phyloP scores from a whole-genome alignment of 2,113 vertebrate species.

The Gopherus evgoodei region DNA sequence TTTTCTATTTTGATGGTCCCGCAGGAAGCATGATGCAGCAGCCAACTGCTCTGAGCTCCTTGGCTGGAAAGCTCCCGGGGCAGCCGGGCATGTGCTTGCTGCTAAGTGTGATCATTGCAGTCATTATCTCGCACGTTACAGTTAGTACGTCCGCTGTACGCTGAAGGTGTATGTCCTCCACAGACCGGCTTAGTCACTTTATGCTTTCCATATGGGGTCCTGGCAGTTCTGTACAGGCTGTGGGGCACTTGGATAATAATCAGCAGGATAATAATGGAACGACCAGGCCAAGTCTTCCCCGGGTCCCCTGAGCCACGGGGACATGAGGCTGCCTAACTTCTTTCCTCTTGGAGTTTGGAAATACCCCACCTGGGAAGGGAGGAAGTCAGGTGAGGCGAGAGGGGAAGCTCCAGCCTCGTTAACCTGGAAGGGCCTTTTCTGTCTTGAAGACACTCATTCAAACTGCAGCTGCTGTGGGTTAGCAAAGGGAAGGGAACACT shows the following conservation, averaged over 20 bases:
- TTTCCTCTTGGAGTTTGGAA: not conserved
- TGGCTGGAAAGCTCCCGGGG: not conserved
- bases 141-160: slow-evolving; percentile 2
- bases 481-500: not conserved
- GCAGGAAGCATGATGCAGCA: not conserved
- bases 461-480: not conserved
- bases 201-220: slow-evolving; percentile 4
- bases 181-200: not conserved
- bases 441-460: not conserved
- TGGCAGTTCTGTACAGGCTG: not conserved
- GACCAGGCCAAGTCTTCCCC: not conserved
- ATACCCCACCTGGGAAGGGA: not conserved
- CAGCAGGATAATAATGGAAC: not conserved
- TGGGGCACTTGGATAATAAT: not conserved
- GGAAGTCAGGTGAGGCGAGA: not conserved
- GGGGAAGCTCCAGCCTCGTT: not conserved
- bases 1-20: not conserved
- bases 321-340: not conserved
- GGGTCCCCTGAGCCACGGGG: not conserved
- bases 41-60: not conserved
- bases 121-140: not conserved
- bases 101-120: not conserved
- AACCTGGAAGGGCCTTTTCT: not conserved
- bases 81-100: accelerated
- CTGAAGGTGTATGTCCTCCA: not conserved